Conservation (phyloP, 30 jellyfish, hydroid and myxozoan genomes). For the Chrysaora quinquecirrha region DNA sequence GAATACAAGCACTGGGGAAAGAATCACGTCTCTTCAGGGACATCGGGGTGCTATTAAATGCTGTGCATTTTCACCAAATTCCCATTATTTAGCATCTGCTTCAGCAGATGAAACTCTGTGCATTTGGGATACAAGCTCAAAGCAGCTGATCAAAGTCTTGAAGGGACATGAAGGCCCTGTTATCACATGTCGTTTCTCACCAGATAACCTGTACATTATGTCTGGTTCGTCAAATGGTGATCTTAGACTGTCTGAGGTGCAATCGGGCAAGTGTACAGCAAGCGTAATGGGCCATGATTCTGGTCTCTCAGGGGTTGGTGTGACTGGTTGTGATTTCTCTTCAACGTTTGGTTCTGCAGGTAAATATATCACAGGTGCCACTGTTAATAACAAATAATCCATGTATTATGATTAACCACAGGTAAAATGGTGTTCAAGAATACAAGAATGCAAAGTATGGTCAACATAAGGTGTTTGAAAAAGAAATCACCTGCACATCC, state of each 20-base stretch:
- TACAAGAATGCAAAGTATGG: too few relatives aligned
- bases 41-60: constrained; percentile 80
- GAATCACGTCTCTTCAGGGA: constrained; percentile 74
- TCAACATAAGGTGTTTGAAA: too few relatives aligned
- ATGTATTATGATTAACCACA: too few relatives aligned
- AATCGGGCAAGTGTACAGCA: constrained; percentile 73
- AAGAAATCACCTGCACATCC: too few relatives aligned
- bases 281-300: constrained; percentile 81
- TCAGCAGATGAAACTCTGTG: constrained; percentile 82
- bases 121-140: constrained; percentile 77
- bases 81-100: constrained; percentile 74
- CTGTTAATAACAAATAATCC: too few relatives aligned
- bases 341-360: constrained; percentile 88
- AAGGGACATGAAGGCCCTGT: constrained; percentile 81
- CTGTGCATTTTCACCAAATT: constrained; percentile 84
- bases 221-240: constrained; percentile 95
- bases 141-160: constrained; percentile 53
- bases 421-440: too few relatives aligned
- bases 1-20: constrained; percentile 80
- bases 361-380: background rate
- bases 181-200: constrained; percentile 86
- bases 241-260: constrained; percentile 78
- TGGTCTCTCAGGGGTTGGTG: constrained; percentile 95
- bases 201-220: constrained; percentile 81
- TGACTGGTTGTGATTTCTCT: constrained; percentile 93